phyloP scores from a whole-genome alignment of 2,113 vertebrate species.

The Solenodon paradoxus region DNA sequence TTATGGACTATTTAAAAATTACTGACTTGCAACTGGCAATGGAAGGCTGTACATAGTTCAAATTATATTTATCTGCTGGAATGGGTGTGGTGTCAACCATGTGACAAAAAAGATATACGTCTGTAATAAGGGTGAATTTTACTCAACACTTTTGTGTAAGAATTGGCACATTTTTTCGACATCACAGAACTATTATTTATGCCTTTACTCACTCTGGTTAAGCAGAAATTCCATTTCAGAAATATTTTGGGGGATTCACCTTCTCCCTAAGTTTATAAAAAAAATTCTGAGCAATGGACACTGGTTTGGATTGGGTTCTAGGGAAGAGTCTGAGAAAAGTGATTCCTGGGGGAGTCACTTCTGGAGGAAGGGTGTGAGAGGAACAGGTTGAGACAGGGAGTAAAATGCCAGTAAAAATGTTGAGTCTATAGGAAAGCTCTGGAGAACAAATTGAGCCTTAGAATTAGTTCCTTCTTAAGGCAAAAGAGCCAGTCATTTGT shows the following conservation, averaged over 20 bases:
- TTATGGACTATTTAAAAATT: neutral
- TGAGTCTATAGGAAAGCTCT: neutral
- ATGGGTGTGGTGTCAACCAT: neutral
- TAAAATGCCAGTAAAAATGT: neutral
- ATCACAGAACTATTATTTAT: neutral
- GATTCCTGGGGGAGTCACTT: neutral
- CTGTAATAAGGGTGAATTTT: neutral
- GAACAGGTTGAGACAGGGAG: neutral
- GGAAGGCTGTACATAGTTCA: neutral
- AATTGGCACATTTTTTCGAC: neutral
- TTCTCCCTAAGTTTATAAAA: neutral
- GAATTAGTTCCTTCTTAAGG: neutral
- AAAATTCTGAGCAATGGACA: neutral
- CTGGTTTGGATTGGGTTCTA: neutral
- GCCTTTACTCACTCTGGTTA: neutral
- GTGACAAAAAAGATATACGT: neutral
- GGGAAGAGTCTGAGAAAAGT: neutral
- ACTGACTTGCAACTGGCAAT: neutral
- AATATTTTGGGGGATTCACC: neutral
- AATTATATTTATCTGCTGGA: neutral
- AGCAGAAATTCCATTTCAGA: constrained; percentile 10
- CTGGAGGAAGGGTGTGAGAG: neutral
- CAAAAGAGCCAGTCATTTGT: neutral
- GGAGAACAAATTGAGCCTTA: neutral
- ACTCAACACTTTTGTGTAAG: neutral